Evolutionary conservation across 2,888 invertebrate genomes (phyloP), one percentile per base, ranked within the genome.

Genomic region (Scaptomyza reducta): DNA sequence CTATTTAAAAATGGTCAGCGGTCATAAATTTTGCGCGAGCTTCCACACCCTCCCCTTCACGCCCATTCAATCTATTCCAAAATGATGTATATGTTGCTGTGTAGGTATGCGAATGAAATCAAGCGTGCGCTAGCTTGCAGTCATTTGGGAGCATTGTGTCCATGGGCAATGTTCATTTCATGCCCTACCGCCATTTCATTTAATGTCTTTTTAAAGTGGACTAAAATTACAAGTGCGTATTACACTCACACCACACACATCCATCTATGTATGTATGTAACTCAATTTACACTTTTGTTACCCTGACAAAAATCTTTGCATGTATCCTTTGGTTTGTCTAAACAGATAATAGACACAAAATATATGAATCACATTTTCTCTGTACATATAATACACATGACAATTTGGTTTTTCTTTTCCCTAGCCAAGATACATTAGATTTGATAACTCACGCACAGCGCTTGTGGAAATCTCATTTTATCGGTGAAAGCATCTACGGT

Each of bases 1-100:
- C 88, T 83, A 83, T 83, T 83, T 88, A 74, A 88, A 82, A 83
- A 86, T 83, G 83, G 88, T 88, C 87, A 80, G 83, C 70, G 78
- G 65, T 77, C 84, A 86, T 83, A 83, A 83, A 83, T 83, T 88
- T 73, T 7, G 27, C 77, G 77, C 73, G 59, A 56, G 44, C 64
- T 18, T 38, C 54, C 42, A 6, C 47, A 7, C 40, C 42, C 67
- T 16, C 18, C 5, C 14, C 14, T 22, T 22, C 22, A 22, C 22
- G 22, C 5, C 18, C 1, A 46, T 16, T 16, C 46, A 29, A 16
- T 14, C 47, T 18, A n/a, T 18, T 47, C 13, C 16, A 27, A 25
- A 29, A 27, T 27, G 13, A 13, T 18, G 10, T 22, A 3, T 22
- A 22, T 22, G 3, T 22, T 2, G 1, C 1, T 41, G 16, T 13